Conservation (phyloP, 2,797 vertebrate genomes). For the Malurus splendens region DNA sequence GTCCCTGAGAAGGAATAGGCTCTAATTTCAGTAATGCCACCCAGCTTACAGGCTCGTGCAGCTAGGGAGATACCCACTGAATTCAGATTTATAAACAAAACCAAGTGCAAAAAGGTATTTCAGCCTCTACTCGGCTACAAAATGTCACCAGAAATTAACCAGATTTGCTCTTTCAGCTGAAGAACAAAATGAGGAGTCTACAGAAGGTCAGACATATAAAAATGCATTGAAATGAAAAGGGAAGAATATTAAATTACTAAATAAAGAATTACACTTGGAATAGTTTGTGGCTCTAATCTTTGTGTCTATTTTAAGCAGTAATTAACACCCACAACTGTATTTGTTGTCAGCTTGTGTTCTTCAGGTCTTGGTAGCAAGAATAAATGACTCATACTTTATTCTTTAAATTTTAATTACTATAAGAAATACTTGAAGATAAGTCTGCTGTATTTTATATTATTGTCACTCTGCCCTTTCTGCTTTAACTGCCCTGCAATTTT, state of each 20-base stretch:
- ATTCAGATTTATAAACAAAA: slow-evolving; percentile 47
- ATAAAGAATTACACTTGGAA: slow-evolving; percentile 24
- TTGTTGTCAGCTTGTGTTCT: not conserved
- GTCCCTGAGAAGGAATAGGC: not conserved
- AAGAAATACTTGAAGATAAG: not conserved
- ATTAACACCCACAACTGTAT: slow-evolving; percentile 25
- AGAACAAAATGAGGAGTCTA: slow-evolving; percentile 46
- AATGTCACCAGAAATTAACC: slow-evolving; percentile 51
- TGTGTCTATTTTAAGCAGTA: slow-evolving; percentile 28
- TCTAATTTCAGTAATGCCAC: not conserved
- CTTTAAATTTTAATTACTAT: not conserved
- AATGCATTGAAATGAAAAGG: slow-evolving; percentile 53
- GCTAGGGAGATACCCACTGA: not conserved
- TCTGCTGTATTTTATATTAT: not conserved
- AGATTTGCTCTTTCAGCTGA: slow-evolving; percentile 46
- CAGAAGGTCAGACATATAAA: slow-evolving; percentile 61
- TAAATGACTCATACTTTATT: slow-evolving; percentile 5
- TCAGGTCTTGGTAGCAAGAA: slow-evolving; percentile 1
- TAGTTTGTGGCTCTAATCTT: not conserved
- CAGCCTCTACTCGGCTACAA: not conserved
- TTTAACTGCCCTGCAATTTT: not conserved
- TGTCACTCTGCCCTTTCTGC: not conserved
- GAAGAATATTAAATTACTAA: slow-evolving; percentile 49
- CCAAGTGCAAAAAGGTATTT: not conserved
- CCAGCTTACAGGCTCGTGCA: not conserved